Base-by-base conservation (phyloP, 2,797 vertebrate species). In the Muscicapa comitata region DNA sequence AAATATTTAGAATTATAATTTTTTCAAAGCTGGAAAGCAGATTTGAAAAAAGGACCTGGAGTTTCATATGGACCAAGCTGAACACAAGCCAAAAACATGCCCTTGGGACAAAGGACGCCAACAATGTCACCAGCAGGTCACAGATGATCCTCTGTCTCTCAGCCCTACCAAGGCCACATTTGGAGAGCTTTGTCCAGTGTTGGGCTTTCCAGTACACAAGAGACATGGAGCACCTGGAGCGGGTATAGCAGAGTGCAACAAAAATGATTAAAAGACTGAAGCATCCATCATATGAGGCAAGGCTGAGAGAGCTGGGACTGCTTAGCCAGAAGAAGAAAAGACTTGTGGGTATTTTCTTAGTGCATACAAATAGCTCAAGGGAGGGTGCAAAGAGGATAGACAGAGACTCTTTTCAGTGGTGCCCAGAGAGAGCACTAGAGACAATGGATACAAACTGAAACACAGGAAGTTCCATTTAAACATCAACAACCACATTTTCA, bases 101-200 rank as follows among this genome's bases (percentile, higher is more conserved):
- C n/a, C 35, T 51, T 47, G 37, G 24, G 10, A 53, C 59, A 65
- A 65, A 42, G 21, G 1, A 8, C 17, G 58, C 17, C 75, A 88
- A 13, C 0, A 0, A 15, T 28, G 0, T 1, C 7, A 7, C n/a
- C 67, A 72, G 51, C 16, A 89, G 45, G 57, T 16, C 1, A 1
- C 53, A n/a, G 38, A 67, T 10, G 35, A 76, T 42, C 26, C 19
- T 38, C 48, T 26, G 19, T 28, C 47, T 75, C 40, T 65, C 11
- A 5, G 42, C 29, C 23, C 50, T 23, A 23, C 17, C 16, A 31
- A 86, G 33, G 48, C 13, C 53, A 45, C 28, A 62, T 9, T 23
- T 18, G 31, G 43, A 77, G 16, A 33, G 29, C 12, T 68, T 26
- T 5, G 14, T 42, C 19, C 15, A 17, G 24, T 11, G 7, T 5